Evolutionary conservation across 2,797 vertebrate species (phyloP), one percentile per base, ranked within the genome.

Genomic region (Acridotheres tristis): DNA sequence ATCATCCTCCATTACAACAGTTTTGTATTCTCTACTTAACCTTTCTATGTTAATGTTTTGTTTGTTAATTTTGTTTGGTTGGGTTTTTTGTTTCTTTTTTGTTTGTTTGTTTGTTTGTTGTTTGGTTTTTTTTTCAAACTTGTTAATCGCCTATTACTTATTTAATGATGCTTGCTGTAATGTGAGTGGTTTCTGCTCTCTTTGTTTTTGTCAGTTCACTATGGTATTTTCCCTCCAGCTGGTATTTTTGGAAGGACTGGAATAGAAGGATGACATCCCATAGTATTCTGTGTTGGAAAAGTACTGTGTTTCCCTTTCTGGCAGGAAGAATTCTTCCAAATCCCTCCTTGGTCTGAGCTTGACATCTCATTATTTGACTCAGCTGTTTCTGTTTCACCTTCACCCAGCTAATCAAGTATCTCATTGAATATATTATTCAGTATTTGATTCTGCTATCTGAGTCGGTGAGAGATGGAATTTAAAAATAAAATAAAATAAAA

Each of bases 321-420:
- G 96, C 89, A 88, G 88, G 90, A 94, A 92, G 74, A 97, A 91
- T 50, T 87, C 93, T 95, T 96, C 93, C 93, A 95, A 93, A 95
- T 97, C 96, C 85, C 81, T 95, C 80, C 96, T 93, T 88, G 93
- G 88, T 89, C 96, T 93, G 58, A 96, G 93, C 91, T 94, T 97
- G 97, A 97, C 96, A 94, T 94, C 97, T 98, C 95, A 96, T 97
- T 97, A 96, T 97, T 96, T 97, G 93, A 96, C 94, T 97, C 94
- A 84, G 97, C 94, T 97, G 95, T 97, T 98, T 91, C 97, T 81
- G 96, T 89, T 88, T 97, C 97, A 97, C 97, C 96, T 98, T 97
- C 97, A 97, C 97, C 96, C 93, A 92, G 89, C 97, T 98, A 98
- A 98, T 98, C 97, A 98, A 98, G 90, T 71, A 94, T 94, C 97